Evolutionary conservation across 2,113 vertebrate genomes (phyloP).

Genomic region (Microcebus ravelobensis): DNA sequence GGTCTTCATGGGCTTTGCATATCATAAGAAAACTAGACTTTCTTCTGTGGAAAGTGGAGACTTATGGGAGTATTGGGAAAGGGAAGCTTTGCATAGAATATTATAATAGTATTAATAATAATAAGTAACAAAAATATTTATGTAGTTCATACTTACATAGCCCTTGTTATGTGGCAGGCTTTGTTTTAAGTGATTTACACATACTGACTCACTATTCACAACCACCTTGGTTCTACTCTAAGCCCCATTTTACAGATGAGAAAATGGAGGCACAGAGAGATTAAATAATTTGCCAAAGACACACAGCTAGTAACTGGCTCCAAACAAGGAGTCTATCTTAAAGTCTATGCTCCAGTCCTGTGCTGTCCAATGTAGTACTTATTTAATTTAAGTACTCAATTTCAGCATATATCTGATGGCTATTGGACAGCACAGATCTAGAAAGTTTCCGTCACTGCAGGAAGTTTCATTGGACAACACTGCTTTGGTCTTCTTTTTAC

Average conservation of each 20-base stretch:
- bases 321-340: background rate
- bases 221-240: conserved; percentile 7
- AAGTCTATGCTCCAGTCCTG: background rate
- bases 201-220: background rate
- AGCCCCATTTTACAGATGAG: conserved; percentile 4
- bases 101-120: background rate
- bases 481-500: background rate
- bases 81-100: background rate
- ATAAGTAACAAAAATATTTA: background rate
- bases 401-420: background rate
- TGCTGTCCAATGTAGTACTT: background rate
- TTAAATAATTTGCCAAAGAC: background rate
- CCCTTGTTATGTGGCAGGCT: background rate
- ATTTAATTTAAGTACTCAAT: background rate
- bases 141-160: background rate
- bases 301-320: background rate
- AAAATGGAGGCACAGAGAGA: background rate
- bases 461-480: background rate
- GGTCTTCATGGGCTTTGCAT: background rate
- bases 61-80: background rate
- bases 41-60: background rate
- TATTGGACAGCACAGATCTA: background rate
- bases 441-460: background rate
- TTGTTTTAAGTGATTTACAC: background rate
- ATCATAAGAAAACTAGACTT: background rate